Base-by-base conservation (phyloP, 2,797 vertebrate species). In the Pseudomugil tenellus region DNA sequence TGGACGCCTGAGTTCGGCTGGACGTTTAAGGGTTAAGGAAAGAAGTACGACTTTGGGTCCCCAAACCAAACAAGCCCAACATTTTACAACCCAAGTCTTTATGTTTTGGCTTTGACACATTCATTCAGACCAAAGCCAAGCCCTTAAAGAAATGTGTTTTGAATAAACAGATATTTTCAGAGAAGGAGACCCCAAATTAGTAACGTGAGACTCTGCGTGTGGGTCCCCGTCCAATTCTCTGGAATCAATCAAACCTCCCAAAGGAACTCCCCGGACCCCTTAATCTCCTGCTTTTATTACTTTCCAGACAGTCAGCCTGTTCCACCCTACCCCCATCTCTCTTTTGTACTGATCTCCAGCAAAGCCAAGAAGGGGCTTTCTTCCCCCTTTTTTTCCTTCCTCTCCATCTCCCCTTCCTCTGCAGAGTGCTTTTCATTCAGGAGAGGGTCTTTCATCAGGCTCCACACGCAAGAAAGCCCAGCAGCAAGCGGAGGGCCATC, bases 271-370 rank as follows among this genome's bases (percentile, higher is more conserved):
- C 81, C 53, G 87, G 87, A 87, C 91, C 91, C 91, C 92, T 91
- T 94, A 94, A 94, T 94, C 94, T 94, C 92, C 92, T 91, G 92
- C 90, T 94, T 95, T 95, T 95, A 95, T 94, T 94, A 94, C 93
- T 94, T 94, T 94, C 93, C 94, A 94, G 94, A 94, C 92, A 91
- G 92, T 94, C 90, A 53, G 90, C 87, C 90, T 85, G 72, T 90
- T 92, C 90, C 88, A 90, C 94, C 93, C 93, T 93, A 90, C 93
- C 94, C 93, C 93, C 92, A 92, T 92, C 85, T 83, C 82, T 82
- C 93, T 93, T 94, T 94, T 94, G 93, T 94, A 93, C 87, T 91
- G 90, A 91, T 92, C 93, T 93, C 90, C 91, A 86, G 92, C 87
- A 91, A 93, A 93, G 85, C 89, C 90, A 90, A 92, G 87, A 89